Conservation (phyloP, 2,888 invertebrate species). For the Lasioglossum villosulum region DNA sequence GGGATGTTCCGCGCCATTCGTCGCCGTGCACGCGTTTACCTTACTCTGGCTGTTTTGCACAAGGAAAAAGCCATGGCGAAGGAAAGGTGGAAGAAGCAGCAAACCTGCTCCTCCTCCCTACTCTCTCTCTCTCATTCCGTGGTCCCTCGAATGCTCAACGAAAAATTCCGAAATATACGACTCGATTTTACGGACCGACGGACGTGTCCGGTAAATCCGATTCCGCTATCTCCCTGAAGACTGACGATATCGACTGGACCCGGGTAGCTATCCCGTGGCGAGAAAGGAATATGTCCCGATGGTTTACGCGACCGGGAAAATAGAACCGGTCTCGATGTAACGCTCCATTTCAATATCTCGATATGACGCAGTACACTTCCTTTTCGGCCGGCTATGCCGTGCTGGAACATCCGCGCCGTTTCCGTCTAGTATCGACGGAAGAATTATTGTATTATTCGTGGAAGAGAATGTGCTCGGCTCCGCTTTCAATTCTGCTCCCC, state of each 20-base stretch:
- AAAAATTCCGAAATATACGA: conserved; percentile 70
- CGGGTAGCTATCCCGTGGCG: conserved; percentile 49
- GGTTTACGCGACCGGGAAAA: conserved; percentile 61
- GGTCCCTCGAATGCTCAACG: conserved; percentile 20
- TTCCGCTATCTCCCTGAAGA: conserved; percentile 62
- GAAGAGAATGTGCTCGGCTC: conserved; percentile 11
- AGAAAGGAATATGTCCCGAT: conserved; percentile 59
- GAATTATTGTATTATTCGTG: conserved; percentile 58
- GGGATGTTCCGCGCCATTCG: conserved; percentile 10
- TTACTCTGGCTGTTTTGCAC: neutral
- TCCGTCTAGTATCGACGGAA: conserved; percentile 28
- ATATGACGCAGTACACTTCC: conserved; percentile 45
- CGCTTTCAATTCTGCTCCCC: conserved; percentile 11
- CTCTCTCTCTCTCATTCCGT: neutral
- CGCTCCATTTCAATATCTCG: conserved; percentile 61
- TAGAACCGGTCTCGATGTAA: conserved; percentile 58
- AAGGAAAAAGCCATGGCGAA: neutral
- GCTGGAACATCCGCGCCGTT: conserved; percentile 21
- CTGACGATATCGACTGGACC: conserved; percentile 63
- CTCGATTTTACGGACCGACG: conserved; percentile 70
- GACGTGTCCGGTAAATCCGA: conserved; percentile 67
- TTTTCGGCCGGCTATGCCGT: conserved; percentile 16
- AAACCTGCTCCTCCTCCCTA: neutral
- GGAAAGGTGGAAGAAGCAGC: neutral
- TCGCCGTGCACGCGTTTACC: conserved; percentile 5